A percentile compares a stretch with the other conserved stretches of the same genome.
Evolutionary conservation across 1,140 invertebrate genomes (phyloP).

Genomic region (Phthorimaea operculella): DNA sequence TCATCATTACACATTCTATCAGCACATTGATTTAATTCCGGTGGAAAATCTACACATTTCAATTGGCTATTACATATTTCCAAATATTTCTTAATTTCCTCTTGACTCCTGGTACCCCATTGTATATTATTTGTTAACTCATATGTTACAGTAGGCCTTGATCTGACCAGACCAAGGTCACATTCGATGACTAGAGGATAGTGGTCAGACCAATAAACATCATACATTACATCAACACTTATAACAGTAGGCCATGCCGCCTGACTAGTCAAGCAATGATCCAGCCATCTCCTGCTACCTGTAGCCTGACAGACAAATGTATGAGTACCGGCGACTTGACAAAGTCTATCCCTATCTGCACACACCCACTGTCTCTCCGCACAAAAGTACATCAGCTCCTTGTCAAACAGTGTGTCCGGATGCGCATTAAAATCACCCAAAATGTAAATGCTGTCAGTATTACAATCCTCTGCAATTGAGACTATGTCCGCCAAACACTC

Average conservation of each 20-base stretch:
- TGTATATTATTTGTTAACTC: background rate
- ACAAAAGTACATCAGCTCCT: background rate
- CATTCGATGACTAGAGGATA: background rate
- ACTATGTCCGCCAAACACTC: background rate
- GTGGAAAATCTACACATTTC: background rate
- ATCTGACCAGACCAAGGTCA: background rate
- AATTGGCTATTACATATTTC: slow-evolving; percentile 2
- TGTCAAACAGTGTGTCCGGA: background rate
- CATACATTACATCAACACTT: background rate
- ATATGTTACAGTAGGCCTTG: background rate
- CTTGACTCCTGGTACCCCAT: background rate
- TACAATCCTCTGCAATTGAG: background rate
- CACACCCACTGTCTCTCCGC: background rate
- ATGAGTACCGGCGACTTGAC: background rate
- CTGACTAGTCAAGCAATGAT: background rate
- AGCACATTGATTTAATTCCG: background rate
- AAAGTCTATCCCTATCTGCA: background rate
- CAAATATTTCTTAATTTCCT: background rate
- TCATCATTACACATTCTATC: slow-evolving; percentile 1
- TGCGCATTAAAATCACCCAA: slow-evolving; percentile 3
- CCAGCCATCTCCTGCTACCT: background rate
- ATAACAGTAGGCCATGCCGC: background rate
- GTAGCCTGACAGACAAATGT: slow-evolving; percentile 2
- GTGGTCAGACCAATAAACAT: slow-evolving; percentile 1
- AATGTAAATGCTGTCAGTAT: background rate